Base-by-base conservation (phyloP, 2,113 vertebrate genomes). In the Megaceryle torquata region DNA sequence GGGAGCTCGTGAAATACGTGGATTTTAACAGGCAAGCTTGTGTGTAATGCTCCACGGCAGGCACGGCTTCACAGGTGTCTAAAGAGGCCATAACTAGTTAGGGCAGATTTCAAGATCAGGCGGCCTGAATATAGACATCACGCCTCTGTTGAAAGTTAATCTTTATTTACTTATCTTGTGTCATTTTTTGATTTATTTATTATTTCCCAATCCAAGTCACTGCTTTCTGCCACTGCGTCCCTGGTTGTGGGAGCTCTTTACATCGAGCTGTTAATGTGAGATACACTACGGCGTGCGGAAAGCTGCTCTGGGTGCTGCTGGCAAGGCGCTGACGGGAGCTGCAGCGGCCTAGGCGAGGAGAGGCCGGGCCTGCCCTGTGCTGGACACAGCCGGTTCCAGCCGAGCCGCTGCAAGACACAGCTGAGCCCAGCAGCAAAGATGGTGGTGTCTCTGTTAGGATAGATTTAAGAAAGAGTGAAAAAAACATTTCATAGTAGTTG, bases 211-310 rank as follows among this genome's bases (percentile, higher is more conserved):
- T 41, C 14, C 37, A 31, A 28, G 28, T 46, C 3, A 0, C 17
- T 43, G 26, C 46, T 33, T 77, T 68, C 63, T 29, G 39, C 22
- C 2, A 1, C 48, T 41, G 14, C 39, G 65, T 43, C 11, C 9
- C 11, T 35, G 39, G 13, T 6, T 21, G 53, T 5, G 17, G 51
- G 31, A 54, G 18, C 44, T 19, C 7, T 35, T 26, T 3, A 3
- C 11, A 4, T 3, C 0, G 1, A 56, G 28, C 9, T 31, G 3
- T 7, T 6, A 1, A 12, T 9, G 72, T 44, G 84, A 48, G 31
- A 35, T 2, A 12, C 1, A 3, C 10, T 0, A 13, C 8, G 26
- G 15, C 13, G 22, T 8, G 31, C 0, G 0, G 29, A 5, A 43
- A 22, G 24, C 11, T 1, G 24, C 2, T 1, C 16, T 5, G 6